These are phyloP conservation scores for Hartigia nigra DNA, from an alignment of 2,888 invertebrate species.

Conservation along the genomic window DNA sequence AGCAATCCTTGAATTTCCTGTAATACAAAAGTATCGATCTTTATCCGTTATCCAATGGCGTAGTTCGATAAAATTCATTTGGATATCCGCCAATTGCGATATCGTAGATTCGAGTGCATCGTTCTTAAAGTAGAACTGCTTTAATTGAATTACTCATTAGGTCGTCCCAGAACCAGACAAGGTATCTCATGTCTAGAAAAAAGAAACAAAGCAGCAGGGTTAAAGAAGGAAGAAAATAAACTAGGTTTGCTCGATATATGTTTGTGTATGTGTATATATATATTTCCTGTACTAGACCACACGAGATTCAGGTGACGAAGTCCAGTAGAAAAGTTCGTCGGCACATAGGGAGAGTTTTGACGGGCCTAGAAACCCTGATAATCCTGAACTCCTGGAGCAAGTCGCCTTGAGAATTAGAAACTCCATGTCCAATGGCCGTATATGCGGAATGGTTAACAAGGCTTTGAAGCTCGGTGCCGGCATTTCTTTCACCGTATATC, in stretches of 20 bases:
- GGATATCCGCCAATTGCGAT: background rate
- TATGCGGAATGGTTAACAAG: conserved; percentile 8
- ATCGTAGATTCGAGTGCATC: conserved; percentile 31
- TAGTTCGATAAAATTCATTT: conserved; percentile 6
- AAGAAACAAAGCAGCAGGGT: conserved; percentile 1
- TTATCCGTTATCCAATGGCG: background rate
- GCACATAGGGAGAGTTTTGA: conserved; percentile 27
- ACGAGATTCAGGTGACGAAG: background rate
- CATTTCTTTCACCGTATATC: conserved; percentile 33
- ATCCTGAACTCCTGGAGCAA: conserved; percentile 1
- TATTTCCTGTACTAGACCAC: background rate
- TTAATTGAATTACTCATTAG: conserved; percentile 55
- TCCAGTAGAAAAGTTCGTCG: background rate
- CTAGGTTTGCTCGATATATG: conserved; percentile 30
- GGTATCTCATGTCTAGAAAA: conserved; percentile 20
- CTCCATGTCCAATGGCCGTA: conserved; percentile 10
- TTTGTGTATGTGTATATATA: too few species aligned
- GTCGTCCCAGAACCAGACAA: conserved; percentile 52
- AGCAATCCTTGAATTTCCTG: background rate
- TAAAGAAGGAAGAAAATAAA: conserved; percentile 24
- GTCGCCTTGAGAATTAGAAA: conserved; percentile 11
- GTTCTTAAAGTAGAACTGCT: conserved; percentile 41
- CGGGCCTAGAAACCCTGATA: conserved; percentile 38
- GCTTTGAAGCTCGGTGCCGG: background rate
- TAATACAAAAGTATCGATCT: background rate